Base-by-base conservation (phyloP, 1,140 invertebrate species). In the Agrilus planipennis region DNA sequence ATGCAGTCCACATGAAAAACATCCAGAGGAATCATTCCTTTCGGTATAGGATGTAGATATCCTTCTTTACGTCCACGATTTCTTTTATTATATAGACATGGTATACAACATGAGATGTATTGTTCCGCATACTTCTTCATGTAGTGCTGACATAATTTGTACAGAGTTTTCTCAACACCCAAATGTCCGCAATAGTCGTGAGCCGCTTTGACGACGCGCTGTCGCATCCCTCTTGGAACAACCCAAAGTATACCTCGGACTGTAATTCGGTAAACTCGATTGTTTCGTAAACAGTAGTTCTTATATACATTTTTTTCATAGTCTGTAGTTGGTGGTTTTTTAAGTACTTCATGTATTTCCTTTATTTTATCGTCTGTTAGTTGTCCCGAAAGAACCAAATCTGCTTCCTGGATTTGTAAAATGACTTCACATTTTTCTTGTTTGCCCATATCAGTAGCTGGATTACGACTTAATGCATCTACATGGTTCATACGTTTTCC, bases 401-500 rank as follows among this genome's bases (percentile, higher is more conserved):
- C 23, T n/a, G 23, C 23, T 27, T 27, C 23, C 23, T 27, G 23
- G 23, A 27, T 27, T 27, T 27, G 7, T n/a, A 27, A 27, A 7
- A 27, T n/a, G 7, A n/a, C n/a, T 27, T 27, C 23, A n/a, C n/a
- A n/a, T n/a, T n/a, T n/a, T n/a, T n/a, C n/a, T n/a, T n/a, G n/a
- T n/a, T n/a, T n/a, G n/a, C n/a, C n/a, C n/a, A n/a, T n/a, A n/a
- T n/a, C n/a, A n/a, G n/a, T n/a, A n/a, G n/a, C n/a, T n/a, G 27
- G 31, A 15, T 17, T 12, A 7, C 54, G 39, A 30, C 46, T 50
- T 14, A 58, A 31, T 1, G 47, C 47, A 36, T 60, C 60, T 11
- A 47, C 52, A 39, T 61, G 57, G 19, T 16, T 29, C 46, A 60
- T 55, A 29, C 25, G 42, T 4, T 22, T 32, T 1, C 51, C 53